These are phyloP conservation scores for Procavia capensis DNA, from an alignment of 2,113 vertebrate genomes.

Conservation along the genomic window DNA sequence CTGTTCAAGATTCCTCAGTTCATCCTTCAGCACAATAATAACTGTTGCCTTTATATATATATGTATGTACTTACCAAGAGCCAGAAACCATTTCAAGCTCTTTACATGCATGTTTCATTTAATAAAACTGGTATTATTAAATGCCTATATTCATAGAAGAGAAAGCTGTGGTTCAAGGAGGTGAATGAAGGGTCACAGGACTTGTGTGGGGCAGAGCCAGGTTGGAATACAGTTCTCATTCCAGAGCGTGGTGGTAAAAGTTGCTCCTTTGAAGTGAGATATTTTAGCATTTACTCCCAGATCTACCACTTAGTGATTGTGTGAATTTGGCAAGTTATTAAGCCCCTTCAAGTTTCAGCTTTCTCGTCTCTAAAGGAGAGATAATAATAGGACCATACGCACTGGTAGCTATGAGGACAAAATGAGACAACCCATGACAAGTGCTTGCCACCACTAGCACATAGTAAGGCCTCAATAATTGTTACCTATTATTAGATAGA, in stretches of 20 bases:
- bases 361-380: not conserved
- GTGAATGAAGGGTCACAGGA: not conserved
- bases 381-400: not conserved
- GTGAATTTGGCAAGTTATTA: not conserved
- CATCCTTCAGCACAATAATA: conserved; percentile 9
- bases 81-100: not conserved
- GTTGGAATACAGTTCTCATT: not conserved
- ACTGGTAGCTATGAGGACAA: not conserved
- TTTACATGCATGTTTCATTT: not conserved
- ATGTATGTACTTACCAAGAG: not conserved
- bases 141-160: not conserved
- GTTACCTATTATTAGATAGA: not conserved
- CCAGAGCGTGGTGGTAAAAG: not conserved
- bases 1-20: not conserved
- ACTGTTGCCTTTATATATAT: not conserved
- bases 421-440: not conserved
- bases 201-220: not conserved
- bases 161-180: not conserved
- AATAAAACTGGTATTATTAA: not conserved
- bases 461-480: not conserved
- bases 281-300: not conserved
- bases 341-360: not conserved
- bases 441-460: not conserved
- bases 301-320: not conserved
- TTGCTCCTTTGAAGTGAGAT: not conserved